phyloP scores from a whole-genome alignment of 2,113 vertebrate species.

The Pelodiscus sinensis region DNA sequence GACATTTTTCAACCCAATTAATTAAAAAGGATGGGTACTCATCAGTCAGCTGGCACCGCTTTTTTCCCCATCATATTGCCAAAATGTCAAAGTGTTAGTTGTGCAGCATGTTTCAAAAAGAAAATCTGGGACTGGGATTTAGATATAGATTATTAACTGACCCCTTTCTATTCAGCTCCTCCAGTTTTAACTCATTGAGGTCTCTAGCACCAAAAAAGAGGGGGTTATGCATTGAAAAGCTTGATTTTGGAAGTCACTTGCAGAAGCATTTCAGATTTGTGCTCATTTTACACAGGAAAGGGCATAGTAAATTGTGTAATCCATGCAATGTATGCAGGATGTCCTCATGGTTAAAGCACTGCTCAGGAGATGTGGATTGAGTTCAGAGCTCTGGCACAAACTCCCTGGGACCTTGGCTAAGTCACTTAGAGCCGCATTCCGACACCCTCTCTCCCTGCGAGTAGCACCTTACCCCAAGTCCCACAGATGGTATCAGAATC shows the following conservation, averaged over 20 bases:
- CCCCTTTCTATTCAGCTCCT: slow-evolving; percentile 47
- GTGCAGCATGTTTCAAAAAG: slow-evolving; percentile 67
- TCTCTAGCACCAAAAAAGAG: neutral
- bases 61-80: slow-evolving; percentile 67
- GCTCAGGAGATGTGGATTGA: rapidly evolving
- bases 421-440: neutral
- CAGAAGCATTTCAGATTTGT: rapidly evolving
- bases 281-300: neutral
- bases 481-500: neutral
- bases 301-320: neutral
- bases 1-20: slow-evolving; percentile 74
- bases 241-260: rapidly evolving
- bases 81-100: slow-evolving; percentile 76
- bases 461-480: neutral
- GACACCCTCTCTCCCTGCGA: rapidly evolving
- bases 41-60: slow-evolving; percentile 71
- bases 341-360: neutral
- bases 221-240: rapidly evolving
- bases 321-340: rapidly evolving
- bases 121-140: slow-evolving; percentile 73
- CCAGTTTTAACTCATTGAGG: slow-evolving; percentile 41
- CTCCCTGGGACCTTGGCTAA: neutral
- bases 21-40: slow-evolving; percentile 74
- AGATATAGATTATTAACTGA: slow-evolving; percentile 58
- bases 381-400: neutral